phyloP scores from a whole-genome alignment of 1,140 invertebrate species.

The Cheumatopsyche charites region DNA sequence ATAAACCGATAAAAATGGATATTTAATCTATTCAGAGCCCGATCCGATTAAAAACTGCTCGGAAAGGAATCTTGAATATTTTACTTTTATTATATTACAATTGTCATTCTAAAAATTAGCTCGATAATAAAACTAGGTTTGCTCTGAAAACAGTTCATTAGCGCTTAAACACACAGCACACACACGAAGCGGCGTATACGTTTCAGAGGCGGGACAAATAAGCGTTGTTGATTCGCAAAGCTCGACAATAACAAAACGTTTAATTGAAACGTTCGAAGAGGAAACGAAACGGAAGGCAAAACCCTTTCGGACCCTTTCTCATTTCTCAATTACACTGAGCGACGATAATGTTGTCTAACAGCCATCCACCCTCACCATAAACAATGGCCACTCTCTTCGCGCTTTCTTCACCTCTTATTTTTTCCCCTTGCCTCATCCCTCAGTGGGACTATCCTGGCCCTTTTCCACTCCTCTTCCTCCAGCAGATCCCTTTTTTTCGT shows the following conservation, averaged over 20 bases:
- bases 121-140: too few species aligned
- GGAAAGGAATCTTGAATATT: too few species aligned
- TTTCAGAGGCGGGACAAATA: too few species aligned
- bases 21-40: slow-evolving; percentile 27
- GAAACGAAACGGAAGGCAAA: not conserved
- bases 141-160: too few species aligned
- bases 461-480: not conserved
- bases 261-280: slow-evolving; percentile 16
- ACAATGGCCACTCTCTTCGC: slow-evolving; percentile 34
- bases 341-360: slow-evolving; percentile 29
- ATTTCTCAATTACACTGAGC: slow-evolving; percentile 29
- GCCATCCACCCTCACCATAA: slow-evolving; percentile 23
- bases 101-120: too few species aligned
- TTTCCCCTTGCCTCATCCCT: not conserved
- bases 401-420: slow-evolving; percentile 20
- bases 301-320: slow-evolving; percentile 25
- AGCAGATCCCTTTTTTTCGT: slow-evolving; percentile 22
- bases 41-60: too few species aligned
- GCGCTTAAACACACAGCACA: too few species aligned
- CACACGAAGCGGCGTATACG: too few species aligned
- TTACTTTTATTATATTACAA: too few species aligned
- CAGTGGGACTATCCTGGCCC: not conserved
- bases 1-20: slow-evolving; percentile 41
- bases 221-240: not conserved
- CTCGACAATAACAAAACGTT: slow-evolving; percentile 22